Conservation (phyloP, 2,113 vertebrate species). For the Chelonoidis abingdonii region DNA sequence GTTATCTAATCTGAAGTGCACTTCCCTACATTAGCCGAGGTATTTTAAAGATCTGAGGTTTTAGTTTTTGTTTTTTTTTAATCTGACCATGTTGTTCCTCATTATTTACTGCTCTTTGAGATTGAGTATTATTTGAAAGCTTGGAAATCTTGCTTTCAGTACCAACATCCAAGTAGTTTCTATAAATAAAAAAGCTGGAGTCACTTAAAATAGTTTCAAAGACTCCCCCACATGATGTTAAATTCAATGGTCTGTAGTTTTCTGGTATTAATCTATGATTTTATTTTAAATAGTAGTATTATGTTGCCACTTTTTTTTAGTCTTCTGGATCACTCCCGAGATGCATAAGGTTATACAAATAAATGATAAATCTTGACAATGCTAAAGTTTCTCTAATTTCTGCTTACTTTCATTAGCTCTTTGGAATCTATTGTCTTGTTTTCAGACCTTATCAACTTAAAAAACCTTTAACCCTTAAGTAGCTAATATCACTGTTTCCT, state of each 20-base stretch:
- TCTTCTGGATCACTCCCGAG: constrained; percentile 49
- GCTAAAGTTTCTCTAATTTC: constrained; percentile 42
- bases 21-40: constrained; percentile 64
- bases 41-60: constrained; percentile 60
- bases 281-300: constrained; percentile 67
- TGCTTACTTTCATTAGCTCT: constrained; percentile 48
- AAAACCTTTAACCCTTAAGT: not conserved
- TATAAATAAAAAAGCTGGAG: constrained; percentile 76
- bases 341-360: constrained; percentile 63
- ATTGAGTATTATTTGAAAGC: constrained; percentile 70
- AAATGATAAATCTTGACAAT: constrained; percentile 57
- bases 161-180: constrained; percentile 69
- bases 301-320: constrained; percentile 34
- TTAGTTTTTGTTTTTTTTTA: constrained; percentile 48
- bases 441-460: constrained; percentile 50
- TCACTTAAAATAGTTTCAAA: constrained; percentile 71
- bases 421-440: constrained; percentile 14
- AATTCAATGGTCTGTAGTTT: constrained; percentile 55
- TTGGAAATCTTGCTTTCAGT: constrained; percentile 70
- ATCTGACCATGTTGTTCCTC: constrained; percentile 45
- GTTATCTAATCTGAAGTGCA: constrained; percentile 68
- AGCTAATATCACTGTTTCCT: not conserved
- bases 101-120: constrained; percentile 69
- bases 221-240: constrained; percentile 50
- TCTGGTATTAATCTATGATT: constrained; percentile 69